Evolutionary conservation across 2,113 vertebrate species (phyloP).

Genomic region (Ranitomeya variabilis): DNA sequence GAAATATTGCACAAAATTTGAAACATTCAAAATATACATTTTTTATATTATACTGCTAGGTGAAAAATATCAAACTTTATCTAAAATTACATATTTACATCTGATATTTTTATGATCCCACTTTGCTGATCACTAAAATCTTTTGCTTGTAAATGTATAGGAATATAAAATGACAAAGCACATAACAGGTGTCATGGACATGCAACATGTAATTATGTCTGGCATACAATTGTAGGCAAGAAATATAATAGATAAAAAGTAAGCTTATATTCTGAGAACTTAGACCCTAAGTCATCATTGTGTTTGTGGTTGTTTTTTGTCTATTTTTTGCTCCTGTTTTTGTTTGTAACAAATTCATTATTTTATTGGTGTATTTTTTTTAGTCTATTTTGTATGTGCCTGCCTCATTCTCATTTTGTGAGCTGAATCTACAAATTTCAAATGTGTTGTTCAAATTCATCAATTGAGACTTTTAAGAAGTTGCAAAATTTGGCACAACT

Average conservation of each 20-base stretch:
- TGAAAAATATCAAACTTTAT: conserved; percentile 11
- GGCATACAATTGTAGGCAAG: background rate
- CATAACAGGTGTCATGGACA: conserved; percentile 2
- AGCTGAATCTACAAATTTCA: too few relatives aligned
- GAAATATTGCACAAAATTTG: background rate
- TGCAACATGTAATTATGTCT: background rate
- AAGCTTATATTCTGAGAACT: background rate
- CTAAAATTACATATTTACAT: conserved; percentile 2
- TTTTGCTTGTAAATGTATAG: background rate
- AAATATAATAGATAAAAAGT: background rate
- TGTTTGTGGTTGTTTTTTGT: too few relatives aligned
- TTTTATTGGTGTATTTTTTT: too few relatives aligned
- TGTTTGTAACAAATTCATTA: too few relatives aligned
- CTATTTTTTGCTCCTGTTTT: too few relatives aligned
- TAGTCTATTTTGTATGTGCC: too few relatives aligned
- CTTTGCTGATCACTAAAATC: background rate
- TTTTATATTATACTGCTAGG: background rate
- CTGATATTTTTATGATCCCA: conserved; percentile 11
- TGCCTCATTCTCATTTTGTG: too few relatives aligned
- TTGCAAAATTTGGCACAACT: too few relatives aligned
- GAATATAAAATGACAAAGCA: background rate
- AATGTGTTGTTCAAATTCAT: too few relatives aligned
- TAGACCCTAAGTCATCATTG: too few relatives aligned
- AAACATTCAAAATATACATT: conserved; percentile 8
- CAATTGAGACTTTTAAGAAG: too few relatives aligned